Percentiles rank a stretch among this genome's conserved stretches.
phyloP scores from a whole-genome alignment of 2,113 vertebrate species.

The Ailurus styani region DNA sequence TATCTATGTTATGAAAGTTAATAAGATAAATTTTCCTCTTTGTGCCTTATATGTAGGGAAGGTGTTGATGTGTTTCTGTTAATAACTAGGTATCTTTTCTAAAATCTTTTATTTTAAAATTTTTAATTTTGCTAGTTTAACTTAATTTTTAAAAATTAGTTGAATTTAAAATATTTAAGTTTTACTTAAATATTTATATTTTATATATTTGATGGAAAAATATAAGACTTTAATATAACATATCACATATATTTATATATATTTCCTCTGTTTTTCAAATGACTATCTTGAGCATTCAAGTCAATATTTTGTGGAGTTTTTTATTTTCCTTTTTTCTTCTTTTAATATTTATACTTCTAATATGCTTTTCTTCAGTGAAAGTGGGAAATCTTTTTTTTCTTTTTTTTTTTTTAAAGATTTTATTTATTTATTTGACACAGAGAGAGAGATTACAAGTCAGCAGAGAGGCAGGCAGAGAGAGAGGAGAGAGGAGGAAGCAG shows the following conservation, averaged over 20 bases:
- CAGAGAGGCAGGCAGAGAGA: too few species aligned
- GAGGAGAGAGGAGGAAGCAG: too few species aligned
- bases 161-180: not conserved
- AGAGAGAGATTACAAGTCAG: too few species aligned
- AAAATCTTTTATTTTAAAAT: not conserved
- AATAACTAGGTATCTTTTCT: not conserved
- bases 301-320: not conserved
- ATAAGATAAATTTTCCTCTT: not conserved
- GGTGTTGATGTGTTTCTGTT: not conserved
- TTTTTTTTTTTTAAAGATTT: too few species aligned
- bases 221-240: not conserved
- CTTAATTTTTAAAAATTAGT: not conserved
- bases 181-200: not conserved
- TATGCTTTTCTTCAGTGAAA: not conserved
- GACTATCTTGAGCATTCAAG: not conserved
- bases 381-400: not conserved
- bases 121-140: not conserved
- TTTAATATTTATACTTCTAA: not conserved
- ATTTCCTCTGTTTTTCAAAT: not conserved
- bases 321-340: not conserved
- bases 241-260: not conserved
- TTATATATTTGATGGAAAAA: not conserved
- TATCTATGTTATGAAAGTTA: not conserved
- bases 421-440: too few species aligned
- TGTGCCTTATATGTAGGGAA: not conserved